A percentile compares a stretch with the other conserved stretches of the same genome.
phyloP scores from a whole-genome alignment of 2,797 vertebrate genomes.

The Clarias laeviceps region DNA sequence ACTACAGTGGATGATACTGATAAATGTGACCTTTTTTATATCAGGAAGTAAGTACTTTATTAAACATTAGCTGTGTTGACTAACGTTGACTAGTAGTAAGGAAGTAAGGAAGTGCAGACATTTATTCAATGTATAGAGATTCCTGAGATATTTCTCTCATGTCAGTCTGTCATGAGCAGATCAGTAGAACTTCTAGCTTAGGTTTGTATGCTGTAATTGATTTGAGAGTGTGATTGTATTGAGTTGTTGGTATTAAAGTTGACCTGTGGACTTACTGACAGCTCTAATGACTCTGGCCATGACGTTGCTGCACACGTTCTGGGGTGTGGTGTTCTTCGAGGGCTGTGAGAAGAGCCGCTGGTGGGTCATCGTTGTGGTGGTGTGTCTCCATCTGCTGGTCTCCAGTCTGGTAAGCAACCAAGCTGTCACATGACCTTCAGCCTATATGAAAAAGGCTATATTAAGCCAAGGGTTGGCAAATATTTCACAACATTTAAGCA shows the following conservation, averaged over 20 bases:
- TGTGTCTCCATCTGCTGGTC: conserved; percentile 74
- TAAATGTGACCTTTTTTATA: not conserved
- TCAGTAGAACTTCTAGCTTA: not conserved
- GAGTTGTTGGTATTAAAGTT: not conserved
- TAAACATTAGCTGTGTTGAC: not conserved
- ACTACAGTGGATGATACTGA: not conserved
- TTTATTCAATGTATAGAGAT: no score
- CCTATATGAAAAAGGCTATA: not conserved
- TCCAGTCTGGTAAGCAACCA: conserved; percentile 72
- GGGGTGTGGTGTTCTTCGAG: conserved; percentile 79
- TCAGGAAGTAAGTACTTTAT: not conserved
- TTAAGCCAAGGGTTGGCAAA: not conserved
- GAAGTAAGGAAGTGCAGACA: not conserved
- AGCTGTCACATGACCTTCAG: not conserved
- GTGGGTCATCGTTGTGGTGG: conserved; percentile 69
- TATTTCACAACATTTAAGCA: not conserved
- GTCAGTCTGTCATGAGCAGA: not conserved
- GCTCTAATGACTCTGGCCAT: conserved; percentile 80
- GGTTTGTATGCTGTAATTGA: not conserved
- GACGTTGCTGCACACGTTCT: conserved; percentile 79
- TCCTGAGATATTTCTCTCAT: not conserved
- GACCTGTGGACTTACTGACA: conserved; percentile 45
- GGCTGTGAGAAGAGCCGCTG: conserved; percentile 75
- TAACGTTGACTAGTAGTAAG: no score
- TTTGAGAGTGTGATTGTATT: not conserved